Conservation (phyloP, 2,797 vertebrate genomes). For the Uromys caudimaculatus region DNA sequence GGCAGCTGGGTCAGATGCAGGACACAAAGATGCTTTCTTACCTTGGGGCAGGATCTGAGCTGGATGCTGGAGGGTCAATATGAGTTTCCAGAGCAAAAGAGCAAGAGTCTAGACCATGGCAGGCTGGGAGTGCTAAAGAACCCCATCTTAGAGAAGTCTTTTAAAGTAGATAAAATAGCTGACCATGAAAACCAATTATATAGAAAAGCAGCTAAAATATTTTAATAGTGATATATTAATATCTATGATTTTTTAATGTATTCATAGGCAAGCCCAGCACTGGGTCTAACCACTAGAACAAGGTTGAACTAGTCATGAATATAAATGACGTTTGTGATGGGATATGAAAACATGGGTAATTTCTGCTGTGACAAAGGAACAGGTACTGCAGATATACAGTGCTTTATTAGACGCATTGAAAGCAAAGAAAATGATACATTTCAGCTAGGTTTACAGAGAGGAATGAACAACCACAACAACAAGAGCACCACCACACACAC, state of each 20-base stretch:
- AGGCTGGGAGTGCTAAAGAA: not conserved
- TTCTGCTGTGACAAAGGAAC: not conserved
- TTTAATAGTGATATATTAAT: constrained; percentile 43
- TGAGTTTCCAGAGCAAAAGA: constrained; percentile 12
- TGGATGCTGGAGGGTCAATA: not conserved
- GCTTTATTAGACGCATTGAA: not conserved
- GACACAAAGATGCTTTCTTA: not conserved
- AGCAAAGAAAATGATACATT: not conserved
- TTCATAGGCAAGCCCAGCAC: not conserved
- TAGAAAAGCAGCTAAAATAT: constrained; percentile 23
- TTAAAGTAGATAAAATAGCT: constrained; percentile 29
- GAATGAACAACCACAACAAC: not conserved
- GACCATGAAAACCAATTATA: constrained; percentile 4
- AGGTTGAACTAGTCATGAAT: constrained; percentile 52
- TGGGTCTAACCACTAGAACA: not conserved
- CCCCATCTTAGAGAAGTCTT: constrained; percentile 21
- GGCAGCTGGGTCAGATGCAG: not conserved
- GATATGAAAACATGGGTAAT: not conserved
- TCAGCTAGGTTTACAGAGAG: constrained; percentile 46
- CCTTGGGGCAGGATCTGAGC: not conserved
- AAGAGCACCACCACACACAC: not conserved
- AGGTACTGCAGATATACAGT: not conserved
- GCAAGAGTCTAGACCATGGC: not conserved
- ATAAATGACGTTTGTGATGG: not conserved
- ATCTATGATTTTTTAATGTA: constrained; percentile 20